Evolutionary conservation across 1,140 invertebrate genomes (phyloP), one percentile per base, ranked within the genome.

Genomic region (Pteromalus puparum): DNA sequence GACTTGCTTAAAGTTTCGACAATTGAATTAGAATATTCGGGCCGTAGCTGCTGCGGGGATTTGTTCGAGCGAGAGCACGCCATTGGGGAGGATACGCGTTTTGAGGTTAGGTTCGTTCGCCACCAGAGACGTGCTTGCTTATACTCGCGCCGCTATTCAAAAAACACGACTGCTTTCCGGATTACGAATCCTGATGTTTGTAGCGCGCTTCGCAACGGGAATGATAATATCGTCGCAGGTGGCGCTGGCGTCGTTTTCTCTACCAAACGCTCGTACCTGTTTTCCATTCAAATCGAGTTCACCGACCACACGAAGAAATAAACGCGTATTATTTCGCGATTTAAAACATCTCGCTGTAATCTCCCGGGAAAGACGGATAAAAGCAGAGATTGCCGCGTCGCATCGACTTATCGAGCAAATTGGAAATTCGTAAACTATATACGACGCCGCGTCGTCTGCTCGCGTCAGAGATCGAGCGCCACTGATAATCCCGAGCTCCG

Each of bases 11-110:
- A 82, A 74, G 28, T 82, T 82, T 82, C 48, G 30, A 34, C 81
- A 68, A 82, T 82, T 82, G 81, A 82, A 82, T 82, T 82, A 76
- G 81, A 82, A 82, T 82, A 68, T 82, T 74, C 70, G 30, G 53
- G 46, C 42, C 79, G 38, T 42, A 42, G 53, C 53, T n/a, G 21
- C 46, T 48, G 46, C 46, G 30, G 6, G 24, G 21, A 80, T 80
- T 46, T 78, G 53, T 78, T 38, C 34, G 26, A 30, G 38, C 34
- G 53, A 7, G 48, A 53, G 48, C 48, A 26, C 18, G 48, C 1
- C 9, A 2, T 12, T 1, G 42, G 6, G 2, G 5, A 12, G 26
- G 34, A 26, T 68, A 61, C 18, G 53, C 46, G 70, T 70, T 70
- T 80, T 70, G 61, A 46, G 34, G 65, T 80, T 70, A 65, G 13